Evolutionary conservation across 2,888 invertebrate species (phyloP).

Genomic region (Chesias legatella): DNA sequence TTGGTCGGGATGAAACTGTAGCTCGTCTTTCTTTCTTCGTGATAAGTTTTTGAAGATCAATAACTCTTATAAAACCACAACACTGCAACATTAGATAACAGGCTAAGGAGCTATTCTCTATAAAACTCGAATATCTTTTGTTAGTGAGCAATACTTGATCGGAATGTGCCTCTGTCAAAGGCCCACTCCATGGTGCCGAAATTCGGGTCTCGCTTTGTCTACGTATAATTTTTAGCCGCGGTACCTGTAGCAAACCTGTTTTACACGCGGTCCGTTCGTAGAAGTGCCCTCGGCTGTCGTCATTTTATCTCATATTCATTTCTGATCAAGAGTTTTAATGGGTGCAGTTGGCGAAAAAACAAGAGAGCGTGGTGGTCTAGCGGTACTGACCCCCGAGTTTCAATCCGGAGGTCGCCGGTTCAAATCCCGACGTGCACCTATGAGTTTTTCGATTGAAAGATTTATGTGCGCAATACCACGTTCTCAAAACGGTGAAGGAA

Average conservation of each 20-base stretch:
- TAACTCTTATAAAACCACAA: not conserved
- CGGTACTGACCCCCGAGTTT: too few relatives aligned
- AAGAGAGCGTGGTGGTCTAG: too few relatives aligned
- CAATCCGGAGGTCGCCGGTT: too few relatives aligned
- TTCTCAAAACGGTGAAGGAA: too few relatives aligned
- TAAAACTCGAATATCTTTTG: constrained; percentile 37
- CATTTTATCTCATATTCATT: constrained; percentile 55
- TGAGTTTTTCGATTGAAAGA: too few relatives aligned
- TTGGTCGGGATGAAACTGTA: constrained; percentile 17
- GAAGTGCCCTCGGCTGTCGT: constrained; percentile 48
- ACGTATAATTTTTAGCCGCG: constrained; percentile 71
- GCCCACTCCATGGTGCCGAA: constrained; percentile 55
- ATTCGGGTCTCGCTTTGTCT: constrained; percentile 63
- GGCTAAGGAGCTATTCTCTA: constrained; percentile 13
- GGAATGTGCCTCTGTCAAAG: constrained; percentile 69
- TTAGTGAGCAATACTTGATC: constrained; percentile 47
- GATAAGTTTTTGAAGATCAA: not conserved
- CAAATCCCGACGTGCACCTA: too few relatives aligned
- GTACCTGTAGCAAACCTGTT: constrained; percentile 76
- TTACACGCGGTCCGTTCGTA: constrained; percentile 52
- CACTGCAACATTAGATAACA: constrained; percentile 1
- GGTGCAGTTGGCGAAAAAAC: constrained; percentile 39
- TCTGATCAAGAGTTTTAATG: constrained; percentile 35
- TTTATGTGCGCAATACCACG: too few relatives aligned
- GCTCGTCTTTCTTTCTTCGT: not conserved